Conservation (phyloP, 2,797 vertebrate species). For the Danio jaintianensis region DNA sequence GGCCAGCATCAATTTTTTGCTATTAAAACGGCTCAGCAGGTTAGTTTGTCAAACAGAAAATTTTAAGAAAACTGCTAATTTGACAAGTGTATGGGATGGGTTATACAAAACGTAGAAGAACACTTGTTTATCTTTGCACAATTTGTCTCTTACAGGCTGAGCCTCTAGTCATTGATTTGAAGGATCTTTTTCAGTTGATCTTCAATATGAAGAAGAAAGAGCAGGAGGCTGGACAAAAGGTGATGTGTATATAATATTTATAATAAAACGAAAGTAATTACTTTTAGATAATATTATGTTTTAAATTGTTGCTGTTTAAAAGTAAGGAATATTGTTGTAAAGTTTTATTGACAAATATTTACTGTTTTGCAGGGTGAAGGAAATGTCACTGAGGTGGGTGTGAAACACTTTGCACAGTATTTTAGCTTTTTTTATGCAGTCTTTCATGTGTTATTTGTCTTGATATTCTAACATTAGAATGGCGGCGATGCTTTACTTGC, state of each 20-base stretch:
- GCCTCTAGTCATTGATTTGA: conserved; percentile 92
- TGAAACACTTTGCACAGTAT: neutral
- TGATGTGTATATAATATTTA: neutral
- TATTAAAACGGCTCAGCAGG: conserved; percentile 96
- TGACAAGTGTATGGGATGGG: neutral
- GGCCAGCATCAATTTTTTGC: conserved; percentile 98
- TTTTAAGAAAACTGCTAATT: neutral
- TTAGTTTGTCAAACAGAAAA: conserved; percentile 60
- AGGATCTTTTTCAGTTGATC: conserved; percentile 96
- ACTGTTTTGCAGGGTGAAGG: conserved; percentile 80
- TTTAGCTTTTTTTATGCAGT: neutral
- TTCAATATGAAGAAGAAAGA: conserved; percentile 94
- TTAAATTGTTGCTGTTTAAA: neutral
- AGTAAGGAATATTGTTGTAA: neutral
- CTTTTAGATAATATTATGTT: neutral
- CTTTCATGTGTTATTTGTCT: neutral
- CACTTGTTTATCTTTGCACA: neutral
- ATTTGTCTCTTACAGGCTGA: conserved; percentile 82
- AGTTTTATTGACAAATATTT: conserved; percentile 1
- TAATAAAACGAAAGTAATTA: neutral
- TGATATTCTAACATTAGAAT: conserved; percentile 78
- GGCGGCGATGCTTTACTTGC: conserved; percentile 73
- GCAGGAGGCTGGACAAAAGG: conserved; percentile 76
- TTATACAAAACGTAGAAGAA: neutral
- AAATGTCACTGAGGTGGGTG: conserved; percentile 81